These are phyloP conservation scores for Australoheros facetus DNA, from an alignment of 2,797 vertebrate genomes.

Conservation along the genomic window DNA sequence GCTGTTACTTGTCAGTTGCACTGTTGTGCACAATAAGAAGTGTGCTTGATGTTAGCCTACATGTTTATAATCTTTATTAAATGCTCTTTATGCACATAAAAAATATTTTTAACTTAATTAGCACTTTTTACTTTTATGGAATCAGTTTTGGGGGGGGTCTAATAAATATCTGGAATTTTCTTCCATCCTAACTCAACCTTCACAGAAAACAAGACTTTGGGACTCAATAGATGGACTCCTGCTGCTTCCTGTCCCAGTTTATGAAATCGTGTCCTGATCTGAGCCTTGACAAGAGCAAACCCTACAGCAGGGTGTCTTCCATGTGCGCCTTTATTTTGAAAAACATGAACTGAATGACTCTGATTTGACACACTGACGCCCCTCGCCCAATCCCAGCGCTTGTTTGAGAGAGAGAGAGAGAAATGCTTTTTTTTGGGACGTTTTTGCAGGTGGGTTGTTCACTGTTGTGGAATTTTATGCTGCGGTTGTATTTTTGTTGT, in stretches of 20 bases:
- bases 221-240: slow-evolving; percentile 3
- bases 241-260: slow-evolving; percentile 37
- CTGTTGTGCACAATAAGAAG: not conserved
- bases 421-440: not conserved
- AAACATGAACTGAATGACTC: slow-evolving; percentile 72
- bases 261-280: slow-evolving; percentile 57
- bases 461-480: not conserved
- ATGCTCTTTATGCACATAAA: not conserved
- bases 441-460: slow-evolving; percentile 19
- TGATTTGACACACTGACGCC: slow-evolving; percentile 5
- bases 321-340: slow-evolving; percentile 55
- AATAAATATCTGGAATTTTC: not conserved
- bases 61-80: not conserved
- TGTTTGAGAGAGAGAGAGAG: slow-evolving; percentile 25
- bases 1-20: not conserved
- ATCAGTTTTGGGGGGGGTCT: not conserved
- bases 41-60: not conserved
- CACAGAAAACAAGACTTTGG: not conserved
- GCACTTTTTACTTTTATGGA: not conserved
- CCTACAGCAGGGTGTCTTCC: slow-evolving; percentile 58
- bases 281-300: slow-evolving; percentile 59
- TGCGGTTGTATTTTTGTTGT: not conserved
- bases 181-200: not conserved
- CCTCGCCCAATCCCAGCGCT: not conserved
- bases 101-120: not conserved